These are phyloP conservation scores for Beris morrisii DNA, from an alignment of 2,888 invertebrate species.

Conservation along the genomic window DNA sequence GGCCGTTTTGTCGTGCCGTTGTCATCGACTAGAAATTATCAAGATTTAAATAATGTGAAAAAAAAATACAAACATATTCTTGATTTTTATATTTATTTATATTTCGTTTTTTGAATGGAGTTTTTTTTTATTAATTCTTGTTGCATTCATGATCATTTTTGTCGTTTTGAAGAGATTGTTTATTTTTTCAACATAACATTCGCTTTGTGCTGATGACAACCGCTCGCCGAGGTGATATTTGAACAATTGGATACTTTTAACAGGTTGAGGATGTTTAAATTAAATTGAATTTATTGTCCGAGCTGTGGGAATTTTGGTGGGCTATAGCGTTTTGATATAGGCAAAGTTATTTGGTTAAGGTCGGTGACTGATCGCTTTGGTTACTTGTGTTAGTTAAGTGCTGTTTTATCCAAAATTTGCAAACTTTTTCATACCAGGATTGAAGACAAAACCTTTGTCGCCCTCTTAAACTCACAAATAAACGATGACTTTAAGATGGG, in stretches of 20 bases:
- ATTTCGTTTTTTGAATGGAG: not conserved
- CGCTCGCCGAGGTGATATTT: conserved; percentile 30
- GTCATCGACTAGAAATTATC: conserved; percentile 35
- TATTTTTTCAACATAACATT: not conserved
- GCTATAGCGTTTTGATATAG: no score
- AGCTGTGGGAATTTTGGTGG: conserved; percentile 23
- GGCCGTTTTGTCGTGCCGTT: conserved; percentile 34
- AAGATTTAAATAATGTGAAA: conserved; percentile 35
- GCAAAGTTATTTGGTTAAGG: no score
- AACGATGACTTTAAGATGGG: no score
- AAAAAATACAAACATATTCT: not conserved
- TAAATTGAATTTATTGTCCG: conserved; percentile 33
- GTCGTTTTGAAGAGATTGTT: conserved; percentile 10
- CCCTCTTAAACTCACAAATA: no score
- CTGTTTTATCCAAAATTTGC: no score
- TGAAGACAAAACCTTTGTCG: no score
- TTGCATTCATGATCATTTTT: not conserved
- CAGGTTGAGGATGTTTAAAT: conserved; percentile 31
- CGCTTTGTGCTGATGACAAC: conserved; percentile 22
- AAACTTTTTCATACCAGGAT: no score
- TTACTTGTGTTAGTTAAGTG: no score
- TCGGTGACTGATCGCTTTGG: no score
- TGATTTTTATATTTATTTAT: not conserved
- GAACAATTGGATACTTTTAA: conserved; percentile 30
- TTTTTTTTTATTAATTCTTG: not conserved